Evolutionary conservation across 1,140 invertebrate species (phyloP).

Genomic region (Drosophila lacertosa): DNA sequence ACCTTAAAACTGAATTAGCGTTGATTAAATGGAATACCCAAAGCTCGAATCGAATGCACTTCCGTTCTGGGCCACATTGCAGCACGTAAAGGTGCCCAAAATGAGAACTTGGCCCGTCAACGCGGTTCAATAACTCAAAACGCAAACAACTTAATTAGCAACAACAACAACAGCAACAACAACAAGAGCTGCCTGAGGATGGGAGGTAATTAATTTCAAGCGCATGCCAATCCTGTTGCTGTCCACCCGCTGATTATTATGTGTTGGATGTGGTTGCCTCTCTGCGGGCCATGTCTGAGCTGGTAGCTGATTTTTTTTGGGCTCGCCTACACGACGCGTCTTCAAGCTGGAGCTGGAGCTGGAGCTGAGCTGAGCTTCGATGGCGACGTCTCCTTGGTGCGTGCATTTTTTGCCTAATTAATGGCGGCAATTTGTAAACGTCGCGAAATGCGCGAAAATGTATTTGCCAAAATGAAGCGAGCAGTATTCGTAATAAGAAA

Average conservation of each 20-base stretch:
- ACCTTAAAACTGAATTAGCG: neutral
- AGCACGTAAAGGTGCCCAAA: conserved; percentile 60
- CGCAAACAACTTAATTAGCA: conserved; percentile 80
- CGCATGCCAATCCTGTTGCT: conserved; percentile 79
- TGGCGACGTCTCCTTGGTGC: conserved; percentile 33
- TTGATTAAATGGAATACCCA: neutral
- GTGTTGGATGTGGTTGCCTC: conserved; percentile 56
- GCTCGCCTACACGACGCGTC: no score
- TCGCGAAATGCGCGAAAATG: conserved; percentile 79
- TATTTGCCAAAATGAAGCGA: conserved; percentile 75
- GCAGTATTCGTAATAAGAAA: conserved; percentile 70
- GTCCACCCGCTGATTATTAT: conserved; percentile 82
- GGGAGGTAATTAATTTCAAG: conserved; percentile 75
- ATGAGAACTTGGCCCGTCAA: conserved; percentile 36
- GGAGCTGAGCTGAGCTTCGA: no score
- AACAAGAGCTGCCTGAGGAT: conserved; percentile 31
- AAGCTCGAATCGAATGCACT: conserved; percentile 12
- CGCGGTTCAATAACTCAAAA: conserved; percentile 76
- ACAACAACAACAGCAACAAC: conserved; percentile 41
- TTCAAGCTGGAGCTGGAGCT: no score
- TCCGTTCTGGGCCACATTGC: conserved; percentile 45
- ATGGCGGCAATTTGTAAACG: conserved; percentile 83
- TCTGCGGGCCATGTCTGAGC: neutral
- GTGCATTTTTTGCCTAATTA: conserved; percentile 82
- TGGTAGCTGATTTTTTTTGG: conserved; percentile 51